A percentile compares a stretch with the other conserved stretches of the same genome.
These are phyloP conservation scores for Fregata magnificens DNA, from an alignment of 2,113 vertebrate genomes.

Conservation along the genomic window DNA sequence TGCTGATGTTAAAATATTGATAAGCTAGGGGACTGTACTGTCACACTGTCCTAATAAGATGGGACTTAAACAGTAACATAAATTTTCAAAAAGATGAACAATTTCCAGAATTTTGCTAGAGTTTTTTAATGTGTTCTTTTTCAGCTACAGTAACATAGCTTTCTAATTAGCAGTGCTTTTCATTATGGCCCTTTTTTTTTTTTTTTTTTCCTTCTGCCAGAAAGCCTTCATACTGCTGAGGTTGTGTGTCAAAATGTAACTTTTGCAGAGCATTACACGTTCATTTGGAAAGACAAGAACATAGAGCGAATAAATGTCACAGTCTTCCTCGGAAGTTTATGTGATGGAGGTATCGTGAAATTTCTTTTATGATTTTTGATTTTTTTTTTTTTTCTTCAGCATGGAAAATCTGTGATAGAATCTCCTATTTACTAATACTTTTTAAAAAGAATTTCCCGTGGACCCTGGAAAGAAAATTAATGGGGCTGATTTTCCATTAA, in stretches of 20 bases:
- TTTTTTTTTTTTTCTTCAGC: neutral
- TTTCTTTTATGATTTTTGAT: neutral
- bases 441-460: neutral
- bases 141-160: neutral
- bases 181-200: neutral
- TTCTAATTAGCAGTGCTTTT: neutral
- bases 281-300: slow-evolving; percentile 81
- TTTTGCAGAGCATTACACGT: slow-evolving; percentile 82
- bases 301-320: slow-evolving; percentile 77
- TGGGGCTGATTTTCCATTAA: neutral
- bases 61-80: neutral
- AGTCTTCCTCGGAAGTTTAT: slow-evolving; percentile 65
- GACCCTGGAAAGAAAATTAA: neutral
- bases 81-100: neutral
- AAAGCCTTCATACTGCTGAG: neutral
- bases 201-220: slow-evolving; percentile 24
- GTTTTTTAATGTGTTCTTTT: neutral
- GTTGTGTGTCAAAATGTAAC: slow-evolving; percentile 75
- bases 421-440: neutral
- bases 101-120: neutral
- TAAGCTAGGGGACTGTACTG: neutral
- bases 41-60: neutral
- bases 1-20: neutral
- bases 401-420: neutral
- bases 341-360: slow-evolving; percentile 46